Evolutionary conservation across 2,797 vertebrate genomes (phyloP).

Genomic region (Rhinoraja longicauda): DNA sequence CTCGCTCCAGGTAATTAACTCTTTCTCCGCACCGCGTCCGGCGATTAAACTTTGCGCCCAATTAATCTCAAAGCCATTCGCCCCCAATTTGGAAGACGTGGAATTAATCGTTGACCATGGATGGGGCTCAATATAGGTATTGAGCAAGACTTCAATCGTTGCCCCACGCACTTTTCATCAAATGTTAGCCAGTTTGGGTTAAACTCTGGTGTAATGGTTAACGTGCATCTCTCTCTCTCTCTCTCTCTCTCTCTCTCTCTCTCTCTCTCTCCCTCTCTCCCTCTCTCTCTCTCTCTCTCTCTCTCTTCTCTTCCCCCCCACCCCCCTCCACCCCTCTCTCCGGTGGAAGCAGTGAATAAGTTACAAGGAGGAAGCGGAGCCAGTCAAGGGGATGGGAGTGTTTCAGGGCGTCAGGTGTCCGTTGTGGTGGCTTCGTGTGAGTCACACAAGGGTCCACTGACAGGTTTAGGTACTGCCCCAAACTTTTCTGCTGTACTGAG

Average conservation of each 20-base stretch:
- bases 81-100: background rate
- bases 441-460: background rate
- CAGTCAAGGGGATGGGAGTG: background rate
- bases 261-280: too few relatives aligned
- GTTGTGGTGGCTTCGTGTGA: background rate
- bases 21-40: background rate
- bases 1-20: background rate
- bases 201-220: background rate
- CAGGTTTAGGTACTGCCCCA: background rate
- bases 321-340: too few relatives aligned
- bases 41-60: background rate
- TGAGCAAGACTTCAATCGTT: background rate
- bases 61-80: background rate
- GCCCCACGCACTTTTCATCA: too few relatives aligned
- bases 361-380: background rate
- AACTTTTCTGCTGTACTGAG: background rate
- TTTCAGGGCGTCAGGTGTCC: background rate
- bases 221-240: background rate
- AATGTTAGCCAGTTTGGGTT: background rate
- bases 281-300: too few relatives aligned
- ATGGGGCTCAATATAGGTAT: background rate
- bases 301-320: too few relatives aligned
- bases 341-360: background rate
- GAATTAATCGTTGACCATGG: background rate
- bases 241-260: too few relatives aligned